Base-by-base conservation (phyloP, 2,888 invertebrate species). In the Apamea monoglypha region DNA sequence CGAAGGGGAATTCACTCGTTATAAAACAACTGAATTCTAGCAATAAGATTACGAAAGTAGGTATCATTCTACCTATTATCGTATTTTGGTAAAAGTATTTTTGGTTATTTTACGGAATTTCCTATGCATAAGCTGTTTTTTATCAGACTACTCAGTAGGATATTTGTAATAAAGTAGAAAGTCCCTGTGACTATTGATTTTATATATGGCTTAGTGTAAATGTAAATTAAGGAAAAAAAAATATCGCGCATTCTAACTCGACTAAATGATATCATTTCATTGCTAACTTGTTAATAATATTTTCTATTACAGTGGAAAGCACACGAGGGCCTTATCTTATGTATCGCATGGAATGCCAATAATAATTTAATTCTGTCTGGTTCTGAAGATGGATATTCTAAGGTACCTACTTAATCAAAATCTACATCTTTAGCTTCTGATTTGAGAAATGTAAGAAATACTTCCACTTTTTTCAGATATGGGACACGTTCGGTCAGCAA, bases 271-370 rank as follows among this genome's bases (percentile, higher is more conserved):
- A n/a, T n/a, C n/a, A n/a, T n/a, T n/a, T n/a, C n/a, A n/a, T 29
- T 32, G 16, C 40, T 29, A 10, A 21, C 2, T 44, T 25, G 53
- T 12, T 44, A 66, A n/a, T 16, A 53, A 25, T 53, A 36, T 79
- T 82, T 81, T 69, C 67, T 81, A 96, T 83, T 97, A 69, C 94
- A 99, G 98, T 99, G 99, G 99, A 98, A 98, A 93, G 99, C 99
- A 8, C 99, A 99, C 91, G 99, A 99, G 89, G 99, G 99, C 2
- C 96, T 99, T 3, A 98, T 99, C 80, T 96, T 99, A 80, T 98
- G 99, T 87, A 97, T 99, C 0, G 98, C 99, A 89, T 99, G 99
- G 99, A 99, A 99, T 94, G 98, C 98, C 0, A 98, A 98, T 87
- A 99, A 99, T 88, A 98, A 99, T 87, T 97, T 99, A 14, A 98